Conservation (phyloP, 2,797 vertebrate species). For the Darevskia nairensis region DNA sequence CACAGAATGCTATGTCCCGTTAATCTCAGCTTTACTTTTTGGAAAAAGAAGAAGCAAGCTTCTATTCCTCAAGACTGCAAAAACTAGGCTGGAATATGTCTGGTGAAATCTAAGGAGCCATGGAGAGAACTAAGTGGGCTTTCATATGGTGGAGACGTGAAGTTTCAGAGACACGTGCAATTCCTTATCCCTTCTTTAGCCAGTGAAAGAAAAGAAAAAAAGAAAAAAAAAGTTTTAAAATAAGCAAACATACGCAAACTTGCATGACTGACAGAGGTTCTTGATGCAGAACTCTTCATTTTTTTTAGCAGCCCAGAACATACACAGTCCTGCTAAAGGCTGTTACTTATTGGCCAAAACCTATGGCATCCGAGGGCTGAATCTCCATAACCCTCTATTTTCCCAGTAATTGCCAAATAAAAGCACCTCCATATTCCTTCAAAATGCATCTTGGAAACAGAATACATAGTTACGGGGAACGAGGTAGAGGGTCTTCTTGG, state of each 20-base stretch:
- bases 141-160: not conserved
- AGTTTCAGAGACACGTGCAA: not conserved
- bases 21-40: not conserved
- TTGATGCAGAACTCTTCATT: not conserved
- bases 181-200: constrained; percentile 1
- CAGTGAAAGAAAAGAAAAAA: not conserved
- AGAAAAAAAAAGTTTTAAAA: not conserved
- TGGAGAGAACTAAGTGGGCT: constrained; percentile 1
- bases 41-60: not conserved
- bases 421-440: not conserved
- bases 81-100: not conserved
- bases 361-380: not conserved
- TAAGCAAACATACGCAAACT: not conserved
- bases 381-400: not conserved
- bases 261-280: not conserved
- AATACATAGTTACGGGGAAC: not conserved
- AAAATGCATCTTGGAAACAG: not conserved
- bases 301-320: not conserved
- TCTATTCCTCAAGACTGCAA: not conserved
- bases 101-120: not conserved
- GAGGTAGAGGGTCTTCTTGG: too few relatives aligned
- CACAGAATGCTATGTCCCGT: not conserved
- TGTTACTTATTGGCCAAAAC: not conserved
- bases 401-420: not conserved
- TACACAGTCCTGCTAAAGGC: not conserved